Evolutionary conservation across 2,797 vertebrate species (phyloP), one percentile per base, ranked within the genome.

Genomic region (Halcyon leucocephala): DNA sequence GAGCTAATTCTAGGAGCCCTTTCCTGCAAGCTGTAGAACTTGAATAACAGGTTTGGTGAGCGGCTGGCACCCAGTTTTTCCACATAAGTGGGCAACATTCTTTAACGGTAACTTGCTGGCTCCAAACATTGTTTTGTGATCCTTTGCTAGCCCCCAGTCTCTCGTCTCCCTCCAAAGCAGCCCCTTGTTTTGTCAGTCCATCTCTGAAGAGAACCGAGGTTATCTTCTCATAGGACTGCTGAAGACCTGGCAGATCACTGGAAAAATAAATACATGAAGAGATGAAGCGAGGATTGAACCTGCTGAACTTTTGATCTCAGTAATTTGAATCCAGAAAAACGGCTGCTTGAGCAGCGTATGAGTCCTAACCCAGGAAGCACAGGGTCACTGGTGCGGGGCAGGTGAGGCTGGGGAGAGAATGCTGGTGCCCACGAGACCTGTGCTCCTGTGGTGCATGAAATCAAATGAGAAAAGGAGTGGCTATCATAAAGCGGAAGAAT

Each of bases 61-160:
- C 0, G 1, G 74, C 65, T 96, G 94, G 95, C 90, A 96, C 94
- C 77, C 78, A 90, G 67, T 88, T 97, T 92, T 86, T 84, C 86
- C 83, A 22, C 69, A 37, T 87, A 80, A 96, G 58, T 35, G 80
- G 86, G 74, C 62, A 77, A 65, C 80, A 92, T 96, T 96, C 95
- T 86, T 86, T 86, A 86, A 85, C 51, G 76, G 44, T 64, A 87
- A 64, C 86, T 86, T 89, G 67, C n/a, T 2, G 1, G 9, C 67
- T 92, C 61, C 57, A 49, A 61, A 41, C 3, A 17, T 41, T 26
- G 12, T 78, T 85, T 77, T 8, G 3, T 35, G 73, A 70, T 70
- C 85, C 17, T 86, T 77, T 5, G 0, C 51, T 73, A 54, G 57
- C 26, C 54, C 72, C 64, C 14, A 0, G 0, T 39, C 28, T 86